A percentile compares a stretch with the other conserved stretches of the same genome.
Conservation (phyloP, 2,113 vertebrate genomes). For the Eretmochelys imbricata region DNA sequence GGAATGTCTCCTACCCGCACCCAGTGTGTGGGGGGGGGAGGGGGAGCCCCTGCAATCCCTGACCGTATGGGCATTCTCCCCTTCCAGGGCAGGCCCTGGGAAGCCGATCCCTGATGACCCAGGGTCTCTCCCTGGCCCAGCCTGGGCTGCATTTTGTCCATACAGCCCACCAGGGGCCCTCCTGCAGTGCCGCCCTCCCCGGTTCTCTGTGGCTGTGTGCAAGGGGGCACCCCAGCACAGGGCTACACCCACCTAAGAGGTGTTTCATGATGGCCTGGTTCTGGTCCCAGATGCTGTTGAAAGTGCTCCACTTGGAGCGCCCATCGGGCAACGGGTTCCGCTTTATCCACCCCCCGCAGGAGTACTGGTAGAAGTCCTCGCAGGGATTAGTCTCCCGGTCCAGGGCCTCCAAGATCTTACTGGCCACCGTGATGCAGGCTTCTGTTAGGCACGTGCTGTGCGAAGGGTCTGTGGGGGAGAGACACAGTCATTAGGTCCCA, state of each 20-base stretch:
- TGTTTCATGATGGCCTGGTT: slow-evolving; percentile 98
- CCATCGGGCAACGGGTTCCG: slow-evolving; percentile 94
- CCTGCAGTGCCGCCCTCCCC: background rate
- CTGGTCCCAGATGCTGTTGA: slow-evolving; percentile 98
- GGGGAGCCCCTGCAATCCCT: background rate
- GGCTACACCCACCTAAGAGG: slow-evolving; percentile 85
- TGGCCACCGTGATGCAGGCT: slow-evolving; percentile 91
- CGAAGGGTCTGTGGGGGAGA: slow-evolving; percentile 80
- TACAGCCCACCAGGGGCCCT: background rate
- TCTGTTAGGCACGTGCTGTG: slow-evolving; percentile 90
- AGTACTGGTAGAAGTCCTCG: slow-evolving; percentile 97
- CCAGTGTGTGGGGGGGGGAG: background rate
- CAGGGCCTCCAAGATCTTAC: slow-evolving; percentile 93
- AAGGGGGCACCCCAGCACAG: background rate
- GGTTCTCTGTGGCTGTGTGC: background rate
- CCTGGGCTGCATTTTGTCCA: background rate
- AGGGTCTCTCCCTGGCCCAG: background rate
- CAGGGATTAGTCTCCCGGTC: slow-evolving; percentile 89
- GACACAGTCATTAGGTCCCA: background rate
- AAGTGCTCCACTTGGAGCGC: slow-evolving; percentile 95
- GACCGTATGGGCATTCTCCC: background rate
- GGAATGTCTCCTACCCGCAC: background rate
- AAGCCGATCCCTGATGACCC: background rate
- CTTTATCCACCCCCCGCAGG: slow-evolving; percentile 95
- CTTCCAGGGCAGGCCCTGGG: too few relatives aligned